Evolutionary conservation across 2,797 vertebrate species (phyloP), one percentile per base, ranked within the genome.

Genomic region (Gorsachius magnificus): DNA sequence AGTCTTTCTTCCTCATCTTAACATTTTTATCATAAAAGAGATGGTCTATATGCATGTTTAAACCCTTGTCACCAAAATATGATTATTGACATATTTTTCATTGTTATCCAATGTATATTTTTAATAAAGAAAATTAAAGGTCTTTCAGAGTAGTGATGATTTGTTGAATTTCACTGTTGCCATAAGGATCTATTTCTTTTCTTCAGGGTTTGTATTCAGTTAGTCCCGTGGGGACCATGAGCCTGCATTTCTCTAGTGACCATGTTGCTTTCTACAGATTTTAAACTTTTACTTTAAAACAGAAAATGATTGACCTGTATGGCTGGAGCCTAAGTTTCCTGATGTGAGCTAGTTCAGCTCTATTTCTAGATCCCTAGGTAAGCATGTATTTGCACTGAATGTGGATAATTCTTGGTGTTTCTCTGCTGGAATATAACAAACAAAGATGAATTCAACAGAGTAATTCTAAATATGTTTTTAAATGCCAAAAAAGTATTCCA

Each of bases 81-180:
- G 4, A n/a, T 83, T 83, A 54, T 24, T 61, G 63, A 38, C 10
- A 5, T 61, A 36, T 61, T 92, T 91, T 88, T 9, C 7, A 31
- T 9, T 35, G 16, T 48, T 83, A 90, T 12, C 4, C 13, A 77
- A 12, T 36, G 3, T 26, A 51, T 68, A 43, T 35, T 58, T 85
- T n/a, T 8, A 78, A 65, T 36, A 68, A 87, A 85, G 60, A 56
- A 79, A 84, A 65, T 65, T 53, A 69, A 68, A 74, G 26, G 2
- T 50, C 35, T 81, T 88, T 71, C 35, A 65, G 29, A 61, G n/a
- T 28, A 81, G 33, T 53, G 72, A 65, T 72, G 56, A 95, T 75
- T 89, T 95, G 31, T 76, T 86, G 76, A 94, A 88, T 94, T 92
- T 80, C 76, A 72, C 46, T 86, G 43, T 13, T 86, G 43, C 70